Base-by-base conservation (phyloP, 2,888 invertebrate species). In the Chamaedrilus cognettii region DNA sequence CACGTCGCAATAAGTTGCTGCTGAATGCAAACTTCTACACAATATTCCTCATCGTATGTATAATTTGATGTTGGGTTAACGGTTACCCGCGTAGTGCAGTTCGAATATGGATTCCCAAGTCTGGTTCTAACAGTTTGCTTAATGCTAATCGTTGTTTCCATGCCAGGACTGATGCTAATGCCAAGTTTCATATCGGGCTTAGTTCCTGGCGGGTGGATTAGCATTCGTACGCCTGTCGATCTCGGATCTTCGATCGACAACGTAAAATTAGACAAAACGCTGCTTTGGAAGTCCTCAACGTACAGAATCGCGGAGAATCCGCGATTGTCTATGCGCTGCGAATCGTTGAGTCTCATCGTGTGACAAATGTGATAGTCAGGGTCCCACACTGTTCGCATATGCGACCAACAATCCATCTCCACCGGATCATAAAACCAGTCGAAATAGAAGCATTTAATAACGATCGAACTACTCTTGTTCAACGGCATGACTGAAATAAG, bases 21-120 rank as follows among this genome's bases (percentile, higher is more conserved):
- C 15, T 58, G 58, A 1, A 58, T 26, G n/a, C 58, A 58, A 5
- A 58, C 23, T 2, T 58, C 58, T 26, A 58, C 32, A n/a, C 58
- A 58, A 4, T n/a, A 30, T 19, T 58, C 58, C 15, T 58, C 2
- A 1, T 30, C n/a, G 32, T 58, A 58, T 19, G 58, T 31, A n/a
- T 58, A 2, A 1, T 30, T 33, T 31, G 30, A 58, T 19, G 58
- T 31, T 19, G 31, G 26, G 33, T 11, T n/a, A 58, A 26, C 33
- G 1, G 32, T 1, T 26, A 26, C 58, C 11, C 32, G 31, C 26
- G 11, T 58, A 30, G 58, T 58, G 58, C 58, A 58, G 32, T 33
- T 33, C 31, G n/a, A 31, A 23, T 58, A 58, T 58, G 58, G 33
- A 58, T 26, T 30, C 32, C 31, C 31, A n/a, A 58, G 33, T 23